A percentile compares a stretch with the other conserved stretches of the same genome.
Conservation (phyloP, 1,140 invertebrate genomes). For the Cepaea nemoralis region DNA sequence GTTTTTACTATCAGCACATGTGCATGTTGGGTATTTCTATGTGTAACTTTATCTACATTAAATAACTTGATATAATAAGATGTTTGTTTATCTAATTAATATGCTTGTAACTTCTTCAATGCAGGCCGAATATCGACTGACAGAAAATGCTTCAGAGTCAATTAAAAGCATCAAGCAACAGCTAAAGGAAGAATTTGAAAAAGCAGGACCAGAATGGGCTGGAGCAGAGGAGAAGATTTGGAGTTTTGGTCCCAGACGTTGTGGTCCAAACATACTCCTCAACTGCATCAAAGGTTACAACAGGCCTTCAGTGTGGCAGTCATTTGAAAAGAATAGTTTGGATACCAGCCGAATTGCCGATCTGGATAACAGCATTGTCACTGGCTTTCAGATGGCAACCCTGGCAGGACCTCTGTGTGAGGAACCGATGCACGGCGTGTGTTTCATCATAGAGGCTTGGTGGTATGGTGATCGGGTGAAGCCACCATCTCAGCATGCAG, state of each 20-base stretch:
- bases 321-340: slow-evolving; percentile 42
- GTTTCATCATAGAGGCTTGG: slow-evolving; percentile 85
- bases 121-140: slow-evolving; percentile 44
- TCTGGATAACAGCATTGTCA: slow-evolving; percentile 79
- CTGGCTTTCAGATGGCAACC: slow-evolving; percentile 94
- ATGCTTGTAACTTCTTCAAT: too few species aligned
- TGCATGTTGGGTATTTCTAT: too few species aligned
- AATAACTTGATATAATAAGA: too few species aligned
- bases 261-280: slow-evolving; percentile 89
- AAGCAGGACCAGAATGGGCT: slow-evolving; percentile 75
- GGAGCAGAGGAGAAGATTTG: slow-evolving; percentile 83
- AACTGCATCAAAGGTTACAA: slow-evolving; percentile 77
- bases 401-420: slow-evolving; percentile 92
- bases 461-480: slow-evolving; percentile 42
- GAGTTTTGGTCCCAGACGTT: slow-evolving; percentile 90
- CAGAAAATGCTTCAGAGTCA: slow-evolving; percentile 67
- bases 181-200: slow-evolving; percentile 77
- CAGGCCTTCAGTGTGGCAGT: slow-evolving; percentile 71
- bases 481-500: neutral
- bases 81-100: too few species aligned
- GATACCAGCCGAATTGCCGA: slow-evolving; percentile 45
- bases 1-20: too few species aligned
- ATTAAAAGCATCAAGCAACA: slow-evolving; percentile 78
- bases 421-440: slow-evolving; percentile 95
- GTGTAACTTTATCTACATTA: too few species aligned